These are phyloP conservation scores for Euura saliciscinereae DNA, from an alignment of 1,140 invertebrate genomes.

Conservation along the genomic window DNA sequence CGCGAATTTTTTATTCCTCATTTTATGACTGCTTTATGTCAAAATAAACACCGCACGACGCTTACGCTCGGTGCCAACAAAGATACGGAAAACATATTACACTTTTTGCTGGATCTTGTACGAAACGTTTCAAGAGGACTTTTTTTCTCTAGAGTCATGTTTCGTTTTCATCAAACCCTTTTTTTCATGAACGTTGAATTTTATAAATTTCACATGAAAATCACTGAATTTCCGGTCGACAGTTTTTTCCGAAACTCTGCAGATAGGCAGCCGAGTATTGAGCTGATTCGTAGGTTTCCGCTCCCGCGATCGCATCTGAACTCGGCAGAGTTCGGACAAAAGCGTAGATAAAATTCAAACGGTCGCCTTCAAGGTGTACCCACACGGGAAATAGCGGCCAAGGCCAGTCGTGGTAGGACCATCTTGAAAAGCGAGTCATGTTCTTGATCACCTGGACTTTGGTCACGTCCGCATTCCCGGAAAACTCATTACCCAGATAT, in stretches of 20 bases:
- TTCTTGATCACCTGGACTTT: too few relatives aligned
- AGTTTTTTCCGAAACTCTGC: not conserved
- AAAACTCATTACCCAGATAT: too few relatives aligned
- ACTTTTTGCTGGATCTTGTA: too few relatives aligned
- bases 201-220: not conserved
- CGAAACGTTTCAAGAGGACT: too few relatives aligned
- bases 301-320: not conserved
- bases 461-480: too few relatives aligned
- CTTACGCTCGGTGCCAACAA: not conserved
- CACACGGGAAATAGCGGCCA: not conserved
- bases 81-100: not conserved
- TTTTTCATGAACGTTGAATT: not conserved
- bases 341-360: slow-evolving; percentile 3
- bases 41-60: not conserved
- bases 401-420: too few relatives aligned
- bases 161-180: too few relatives aligned
- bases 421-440: too few relatives aligned
- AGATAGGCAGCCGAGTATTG: not conserved
- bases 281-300: not conserved
- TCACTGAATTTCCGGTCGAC: not conserved
- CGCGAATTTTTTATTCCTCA: not conserved
- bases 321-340: not conserved
- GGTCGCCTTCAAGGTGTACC: not conserved
- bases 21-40: not conserved
- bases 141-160: too few relatives aligned